Conservation (phyloP, 2,888 invertebrate genomes). For the Eustalomyia histrio region DNA sequence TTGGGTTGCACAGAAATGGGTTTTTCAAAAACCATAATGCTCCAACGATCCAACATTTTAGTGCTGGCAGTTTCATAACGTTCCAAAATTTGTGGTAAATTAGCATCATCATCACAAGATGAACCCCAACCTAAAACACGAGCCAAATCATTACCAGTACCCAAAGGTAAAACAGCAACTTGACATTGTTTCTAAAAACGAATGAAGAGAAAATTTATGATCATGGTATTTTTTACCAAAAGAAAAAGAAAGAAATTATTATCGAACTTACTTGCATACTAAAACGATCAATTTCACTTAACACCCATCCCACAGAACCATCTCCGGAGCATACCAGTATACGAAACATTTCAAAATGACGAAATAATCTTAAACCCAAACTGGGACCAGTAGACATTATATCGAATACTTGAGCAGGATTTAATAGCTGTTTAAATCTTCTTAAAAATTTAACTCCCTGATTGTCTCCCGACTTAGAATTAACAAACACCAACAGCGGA, state of each 20-base stretch:
- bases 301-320: conserved; percentile 98
- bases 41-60: conserved; percentile 98
- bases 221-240: background rate
- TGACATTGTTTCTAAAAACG: conserved; percentile 90
- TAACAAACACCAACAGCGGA: conserved; percentile 97
- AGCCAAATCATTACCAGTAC: conserved; percentile 97
- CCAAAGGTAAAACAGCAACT: conserved; percentile 95
- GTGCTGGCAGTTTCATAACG: conserved; percentile 98
- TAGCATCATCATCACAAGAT: conserved; percentile 96
- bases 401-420: conserved; percentile 99
- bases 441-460: conserved; percentile 97
- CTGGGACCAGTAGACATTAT: conserved; percentile 93
- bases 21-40: conserved; percentile 95
- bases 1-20: conserved; percentile 82
- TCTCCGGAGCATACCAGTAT: conserved; percentile 98
- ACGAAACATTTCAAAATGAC: conserved; percentile 96
- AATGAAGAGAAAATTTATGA: background rate
- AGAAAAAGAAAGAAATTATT: background rate
- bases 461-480: conserved; percentile 98
- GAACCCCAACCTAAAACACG: conserved; percentile 98
- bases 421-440: conserved; percentile 95
- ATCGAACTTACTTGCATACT: conserved; percentile 92
- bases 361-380: conserved; percentile 90
- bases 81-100: conserved; percentile 93
- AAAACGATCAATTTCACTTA: conserved; percentile 96